Percentiles rank a stretch among this genome's conserved stretches.
These are phyloP conservation scores for Pantala flavescens DNA, from an alignment of 1,140 invertebrate genomes.

Conservation along the genomic window DNA sequence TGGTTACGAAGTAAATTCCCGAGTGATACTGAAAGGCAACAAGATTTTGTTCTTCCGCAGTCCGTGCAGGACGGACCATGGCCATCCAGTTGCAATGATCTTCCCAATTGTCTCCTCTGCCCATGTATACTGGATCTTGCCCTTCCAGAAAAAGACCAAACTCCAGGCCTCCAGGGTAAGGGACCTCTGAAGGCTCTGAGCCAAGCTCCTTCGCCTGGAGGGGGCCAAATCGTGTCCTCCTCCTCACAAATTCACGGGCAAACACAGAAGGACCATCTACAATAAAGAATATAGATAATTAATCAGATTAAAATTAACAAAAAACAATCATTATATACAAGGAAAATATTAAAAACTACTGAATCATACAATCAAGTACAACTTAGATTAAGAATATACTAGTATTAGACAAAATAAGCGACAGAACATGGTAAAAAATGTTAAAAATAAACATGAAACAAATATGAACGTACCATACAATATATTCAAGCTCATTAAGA, in stretches of 20 bases:
- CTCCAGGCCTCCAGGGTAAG: constrained; percentile 21
- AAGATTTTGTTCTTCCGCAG: constrained; percentile 33
- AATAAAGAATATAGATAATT: not conserved
- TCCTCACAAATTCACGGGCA: constrained; percentile 13
- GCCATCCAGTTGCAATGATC: constrained; percentile 40
- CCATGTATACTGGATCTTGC: constrained; percentile 25
- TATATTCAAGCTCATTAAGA: too few species aligned
- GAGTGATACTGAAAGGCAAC: constrained; percentile 34
- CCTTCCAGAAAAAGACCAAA: constrained; percentile 27
- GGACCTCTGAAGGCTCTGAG: not conserved
- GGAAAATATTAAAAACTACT: not conserved
- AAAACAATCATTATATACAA: not conserved
- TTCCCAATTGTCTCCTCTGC: constrained; percentile 26
- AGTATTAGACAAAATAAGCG: too few species aligned
- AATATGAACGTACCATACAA: too few species aligned
- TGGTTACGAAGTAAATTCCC: constrained; percentile 35
- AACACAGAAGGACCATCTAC: constrained; percentile 15
- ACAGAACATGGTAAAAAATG: too few species aligned
- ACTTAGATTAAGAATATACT: too few species aligned
- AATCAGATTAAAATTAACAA: not conserved
- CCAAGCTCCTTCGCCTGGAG: constrained; percentile 13
- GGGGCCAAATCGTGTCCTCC: constrained; percentile 18
- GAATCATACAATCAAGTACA: not conserved
- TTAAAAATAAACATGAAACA: too few species aligned
- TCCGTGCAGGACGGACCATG: constrained; percentile 34